Base-by-base conservation (phyloP, 1,140 invertebrate genomes). In the Atta texana region DNA sequence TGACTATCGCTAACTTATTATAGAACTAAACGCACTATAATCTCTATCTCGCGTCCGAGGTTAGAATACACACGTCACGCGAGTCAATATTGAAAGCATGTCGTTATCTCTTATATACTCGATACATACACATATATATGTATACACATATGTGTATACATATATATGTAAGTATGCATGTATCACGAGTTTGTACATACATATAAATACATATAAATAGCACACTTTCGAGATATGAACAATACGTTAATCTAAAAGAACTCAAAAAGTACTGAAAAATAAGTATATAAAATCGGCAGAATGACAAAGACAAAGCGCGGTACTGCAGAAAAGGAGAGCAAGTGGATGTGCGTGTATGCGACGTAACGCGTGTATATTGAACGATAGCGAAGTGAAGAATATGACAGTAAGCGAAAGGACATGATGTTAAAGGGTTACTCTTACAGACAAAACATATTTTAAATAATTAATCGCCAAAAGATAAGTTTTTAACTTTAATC, bases 381-480 rank as follows among this genome's bases (percentile, higher is more conserved):
- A 86, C 21, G 84, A 51, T 44, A 31, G 21, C 74, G 39, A 66
- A 51, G 31, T 51, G 61, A 34, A 78, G 18, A 72, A 34, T 24
- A 18, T 71, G 31, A 89, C 69, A 2, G 87, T 87, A 74, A 82
- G 88, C 85, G 88, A 72, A 68, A 3, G 34, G 68, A 61, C 28
- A 82, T n/a, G 51, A 85, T 59, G 82, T 85, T 88, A 82, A 90
- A 81, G 21, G 55, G 39, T 88, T 87, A 89, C 89, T 87, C 89
- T 87, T 66, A 49, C 81, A 89, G 87, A 94, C 90, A 94, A 92
- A 93, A 94, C 93, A 94, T 95, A 95, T 95, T 95, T 95, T 95
- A 94, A 94, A 94, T 95, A 95, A 95, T 93, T 94, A 95, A 94
- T 93, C 93, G 94, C 94, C 94, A 95, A 95, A 94, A 81, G 89